Base-by-base conservation (phyloP, 2,113 vertebrate species). In the Micromys minutus region DNA sequence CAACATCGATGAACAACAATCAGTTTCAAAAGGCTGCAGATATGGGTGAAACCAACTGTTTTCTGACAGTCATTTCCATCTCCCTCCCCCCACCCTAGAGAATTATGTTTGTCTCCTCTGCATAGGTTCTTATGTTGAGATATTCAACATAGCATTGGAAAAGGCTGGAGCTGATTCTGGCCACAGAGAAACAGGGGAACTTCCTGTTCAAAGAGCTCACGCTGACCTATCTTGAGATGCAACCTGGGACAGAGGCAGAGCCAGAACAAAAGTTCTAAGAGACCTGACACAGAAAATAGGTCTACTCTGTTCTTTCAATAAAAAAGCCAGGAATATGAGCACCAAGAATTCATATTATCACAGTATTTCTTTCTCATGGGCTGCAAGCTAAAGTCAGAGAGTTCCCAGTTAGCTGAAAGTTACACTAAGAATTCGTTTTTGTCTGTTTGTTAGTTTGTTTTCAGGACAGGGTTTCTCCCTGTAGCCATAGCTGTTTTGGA, bases 11-110 rank as follows among this genome's bases (percentile, higher is more conserved):
- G 95, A 90, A 88, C 74, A 90, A 26, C 61, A 91, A 77, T 77
- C 42, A 89, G 31, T 89, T 95, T 79, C 39, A 94, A 93, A 94
- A 92, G 59, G 93, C 24, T 26, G 21, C 24, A 72, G 88, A 88
- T 76, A 80, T 85, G 57, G 67, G 83, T 7, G 71, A 89, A 94
- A 61, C 12, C 72, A 92, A 75, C 45, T 72, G 24, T 45, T 95
- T 90, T 91, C 7, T 45, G 92, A 74, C n/a, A 71, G 65, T 81
- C 52, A 89, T 39, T 91, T 93, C 83, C 45, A 85, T 31, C 13
- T 31, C 83, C 34, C 50, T 52, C 50, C 3, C 50, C 50, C 50
- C 7, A 5, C 50, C 61, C 29, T 59, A 91, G 42, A 81, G 29
- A 83, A 55, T 89, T 87, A 86, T 69, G 67, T 67, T 91, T 90